Evolutionary conservation across 2,888 invertebrate species (phyloP).

Genomic region (Microctonus brassicae): DNA sequence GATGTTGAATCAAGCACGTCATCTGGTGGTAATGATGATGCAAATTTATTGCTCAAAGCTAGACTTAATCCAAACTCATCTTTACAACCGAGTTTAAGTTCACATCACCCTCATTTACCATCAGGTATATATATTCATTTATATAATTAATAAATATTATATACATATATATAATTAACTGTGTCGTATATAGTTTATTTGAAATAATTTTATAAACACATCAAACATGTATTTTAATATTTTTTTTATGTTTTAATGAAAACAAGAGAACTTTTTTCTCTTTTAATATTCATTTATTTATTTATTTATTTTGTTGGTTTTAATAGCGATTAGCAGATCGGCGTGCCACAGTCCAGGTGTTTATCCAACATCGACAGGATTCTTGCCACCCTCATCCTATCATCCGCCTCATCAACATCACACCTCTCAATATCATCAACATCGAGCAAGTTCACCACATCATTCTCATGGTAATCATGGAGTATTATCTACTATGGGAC

Average conservation of each 20-base stretch:
- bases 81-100: constrained; percentile 64
- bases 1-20: constrained; percentile 95
- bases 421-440: constrained; percentile 64
- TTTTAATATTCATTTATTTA: background rate
- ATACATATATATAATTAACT: too few relatives aligned
- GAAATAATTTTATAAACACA: too few relatives aligned
- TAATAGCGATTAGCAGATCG: constrained; percentile 62
- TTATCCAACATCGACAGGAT: constrained; percentile 63
- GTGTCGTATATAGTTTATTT: too few relatives aligned
- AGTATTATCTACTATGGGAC: constrained; percentile 66
- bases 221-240: too few relatives aligned
- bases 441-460: constrained; percentile 65
- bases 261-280: too few relatives aligned
- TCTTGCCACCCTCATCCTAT: constrained; percentile 64
- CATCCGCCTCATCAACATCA: constrained; percentile 63
- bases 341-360: constrained; percentile 68
- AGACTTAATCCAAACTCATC: constrained; percentile 81
- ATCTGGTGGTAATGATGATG: constrained; percentile 73
- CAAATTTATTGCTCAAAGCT: constrained; percentile 78
- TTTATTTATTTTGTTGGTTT: background rate
- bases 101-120: constrained; percentile 67
- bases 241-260: too few relatives aligned
- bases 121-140: constrained; percentile 55
- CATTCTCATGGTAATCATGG: constrained; percentile 62
- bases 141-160: background rate